Base-by-base conservation (phyloP, 1,140 invertebrate species). In the Drosophila leontia region DNA sequence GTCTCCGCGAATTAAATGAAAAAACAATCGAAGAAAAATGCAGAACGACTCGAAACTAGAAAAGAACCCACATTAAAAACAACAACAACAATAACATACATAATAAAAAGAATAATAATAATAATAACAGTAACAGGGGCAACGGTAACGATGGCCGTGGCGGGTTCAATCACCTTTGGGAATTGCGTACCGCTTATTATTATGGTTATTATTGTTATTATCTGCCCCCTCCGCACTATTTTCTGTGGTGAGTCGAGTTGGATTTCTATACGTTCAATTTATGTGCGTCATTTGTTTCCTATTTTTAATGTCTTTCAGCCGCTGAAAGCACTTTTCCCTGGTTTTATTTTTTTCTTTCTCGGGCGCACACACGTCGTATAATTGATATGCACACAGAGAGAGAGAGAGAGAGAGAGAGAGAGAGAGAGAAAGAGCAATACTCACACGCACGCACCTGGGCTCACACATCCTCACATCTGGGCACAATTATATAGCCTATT, bases 121-220 rank as follows among this genome's bases (percentile, higher is more conserved):
- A 34, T 39, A 67, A 57, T 64, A 76, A 23, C 7, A 51, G 37
- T 45, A 57, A 56, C 45, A 45, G n/a, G 48, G 8, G 48, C 56
- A 75, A 63, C 67, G 75, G 65, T 55, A 59, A 58, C 76, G 67
- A 60, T 48, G 76, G 53, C 58, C 50, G n/a, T 34, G 26, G 75
- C 34, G 75, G 58, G 76, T 78, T 78, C 76, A 78, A 78, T 78
- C 65, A 78, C 76, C 76, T 72, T 78, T 78, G 44, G 58, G 65
- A 70, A 78, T 78, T 78, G 70, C 67, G 59, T 78, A 78, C 76
- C 75, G 55, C 41, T 78, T 64, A 64, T 78, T 78, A 78, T 55
- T 78, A 78, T 17, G 35, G 59, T 71, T 78, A 78, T 78, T 78
- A 71, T 78, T 55, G 75, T 71, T 74, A 74, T 74, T 74, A 74